Conservation (phyloP, 2,888 invertebrate species). For the Perithous albicinctus region DNA sequence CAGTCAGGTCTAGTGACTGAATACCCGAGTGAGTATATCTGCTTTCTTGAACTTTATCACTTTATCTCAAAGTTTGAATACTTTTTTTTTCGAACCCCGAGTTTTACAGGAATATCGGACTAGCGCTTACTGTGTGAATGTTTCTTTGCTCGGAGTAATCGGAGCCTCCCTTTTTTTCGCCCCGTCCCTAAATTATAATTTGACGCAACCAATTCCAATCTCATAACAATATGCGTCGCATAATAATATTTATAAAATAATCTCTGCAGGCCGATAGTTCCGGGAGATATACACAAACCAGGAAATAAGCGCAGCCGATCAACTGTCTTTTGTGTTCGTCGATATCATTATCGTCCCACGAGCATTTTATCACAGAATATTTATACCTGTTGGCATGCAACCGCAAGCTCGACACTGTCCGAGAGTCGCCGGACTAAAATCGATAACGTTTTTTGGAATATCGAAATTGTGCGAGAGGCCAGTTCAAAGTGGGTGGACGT, state of each 20-base stretch:
- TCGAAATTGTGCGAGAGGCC: neutral
- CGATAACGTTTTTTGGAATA: slow-evolving; percentile 18
- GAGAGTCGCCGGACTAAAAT: neutral
- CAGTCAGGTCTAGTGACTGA: too few species aligned
- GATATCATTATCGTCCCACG: slow-evolving; percentile 48
- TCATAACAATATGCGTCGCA: neutral
- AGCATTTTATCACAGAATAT: slow-evolving; percentile 58
- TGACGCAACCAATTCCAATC: neutral
- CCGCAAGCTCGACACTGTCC: neutral
- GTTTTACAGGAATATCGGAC: too few species aligned
- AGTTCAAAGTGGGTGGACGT: neutral
- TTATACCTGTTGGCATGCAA: slow-evolving; percentile 16
- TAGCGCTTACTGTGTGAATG: too few species aligned
- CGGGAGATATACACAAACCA: neutral
- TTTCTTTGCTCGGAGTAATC: too few species aligned
- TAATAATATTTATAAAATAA: neutral
- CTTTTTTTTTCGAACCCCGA: too few species aligned
- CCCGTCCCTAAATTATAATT: neutral
- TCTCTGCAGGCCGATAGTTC: neutral
- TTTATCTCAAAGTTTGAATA: too few species aligned
- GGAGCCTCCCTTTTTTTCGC: too few species aligned
- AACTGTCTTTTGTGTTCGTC: slow-evolving; percentile 14
- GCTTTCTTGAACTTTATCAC: too few species aligned
- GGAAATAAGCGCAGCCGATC: neutral
- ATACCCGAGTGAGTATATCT: too few species aligned